Percentiles rank a stretch among this genome's conserved stretches.
phyloP scores from a whole-genome alignment of 1,140 invertebrate genomes.

The Bombus superbus region DNA sequence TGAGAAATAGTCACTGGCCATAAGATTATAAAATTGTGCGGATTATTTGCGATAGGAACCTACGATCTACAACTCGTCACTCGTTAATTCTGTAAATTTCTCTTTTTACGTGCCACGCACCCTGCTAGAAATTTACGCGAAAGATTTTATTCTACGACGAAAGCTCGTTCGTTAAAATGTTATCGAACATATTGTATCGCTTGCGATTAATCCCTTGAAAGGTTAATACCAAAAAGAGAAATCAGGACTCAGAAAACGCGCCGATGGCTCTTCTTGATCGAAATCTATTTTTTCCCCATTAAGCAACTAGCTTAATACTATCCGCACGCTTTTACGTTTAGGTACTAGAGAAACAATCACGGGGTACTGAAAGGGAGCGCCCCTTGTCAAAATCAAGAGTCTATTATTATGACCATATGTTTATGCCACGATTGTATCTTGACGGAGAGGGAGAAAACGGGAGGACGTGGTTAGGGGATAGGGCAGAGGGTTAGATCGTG shows the following conservation, averaged over 20 bases:
- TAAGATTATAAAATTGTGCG: too few relatives aligned
- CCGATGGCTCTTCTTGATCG: neutral
- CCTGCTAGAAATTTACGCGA: too few relatives aligned
- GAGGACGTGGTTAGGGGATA: constrained; percentile 38
- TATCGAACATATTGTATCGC: neutral
- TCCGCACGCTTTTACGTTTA: constrained; percentile 55
- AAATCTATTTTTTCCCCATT: constrained; percentile 43
- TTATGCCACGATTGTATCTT: constrained; percentile 79
- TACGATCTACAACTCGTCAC: too few relatives aligned
- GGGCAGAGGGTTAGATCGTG: constrained; percentile 46
- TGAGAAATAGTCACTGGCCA: too few relatives aligned
- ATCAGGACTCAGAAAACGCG: neutral
- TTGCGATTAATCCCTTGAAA: neutral
- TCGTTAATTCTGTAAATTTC: too few relatives aligned
- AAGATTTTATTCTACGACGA: too few relatives aligned
- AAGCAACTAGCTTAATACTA: constrained; percentile 20
- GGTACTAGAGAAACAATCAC: constrained; percentile 74
- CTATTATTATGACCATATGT: constrained; percentile 82
- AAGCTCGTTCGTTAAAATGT: neutral
- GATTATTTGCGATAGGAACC: too few relatives aligned
- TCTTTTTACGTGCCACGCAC: too few relatives aligned
- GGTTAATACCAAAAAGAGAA: neutral
- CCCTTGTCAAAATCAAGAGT: constrained; percentile 82
- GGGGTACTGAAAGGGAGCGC: constrained; percentile 70
- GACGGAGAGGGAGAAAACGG: constrained; percentile 63